Conservation (phyloP, 2,888 invertebrate genomes). For the Hipparchia sbordonii region DNA sequence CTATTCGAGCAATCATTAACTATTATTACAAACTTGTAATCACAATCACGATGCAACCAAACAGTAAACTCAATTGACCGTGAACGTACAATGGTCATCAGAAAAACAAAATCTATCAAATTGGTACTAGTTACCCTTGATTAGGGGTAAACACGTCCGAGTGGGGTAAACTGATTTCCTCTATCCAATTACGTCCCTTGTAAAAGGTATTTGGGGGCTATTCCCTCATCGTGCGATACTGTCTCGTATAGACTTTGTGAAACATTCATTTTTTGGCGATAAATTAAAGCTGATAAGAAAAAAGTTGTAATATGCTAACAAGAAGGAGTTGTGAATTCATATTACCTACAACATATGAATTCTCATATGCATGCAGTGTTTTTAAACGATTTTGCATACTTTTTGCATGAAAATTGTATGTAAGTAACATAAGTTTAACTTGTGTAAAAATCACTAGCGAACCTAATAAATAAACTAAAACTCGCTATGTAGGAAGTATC, state of each 20-base stretch:
- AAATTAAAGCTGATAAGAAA: too few species aligned
- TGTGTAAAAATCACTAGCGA: too few species aligned
- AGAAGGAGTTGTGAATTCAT: too few species aligned
- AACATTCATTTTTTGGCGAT: background rate
- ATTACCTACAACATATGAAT: too few species aligned
- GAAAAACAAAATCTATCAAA: constrained; percentile 50
- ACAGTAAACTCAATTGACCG: constrained; percentile 37
- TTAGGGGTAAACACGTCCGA: constrained; percentile 75
- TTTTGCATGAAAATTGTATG: too few species aligned
- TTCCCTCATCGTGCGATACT: constrained; percentile 44
- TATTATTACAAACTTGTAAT: constrained; percentile 3
- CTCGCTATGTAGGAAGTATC: too few species aligned
- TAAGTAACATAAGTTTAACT: too few species aligned
- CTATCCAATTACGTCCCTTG: constrained; percentile 78
- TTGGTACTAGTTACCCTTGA: constrained; percentile 68
- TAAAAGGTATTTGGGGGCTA: constrained; percentile 48
- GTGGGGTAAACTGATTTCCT: constrained; percentile 80
- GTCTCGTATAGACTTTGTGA: constrained; percentile 10
- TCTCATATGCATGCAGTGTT: too few species aligned
- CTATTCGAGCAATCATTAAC: background rate
- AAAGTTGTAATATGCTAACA: too few species aligned
- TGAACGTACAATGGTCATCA: constrained; percentile 42
- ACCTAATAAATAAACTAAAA: too few species aligned
- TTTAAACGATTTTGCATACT: too few species aligned
- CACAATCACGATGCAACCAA: constrained; percentile 9